Conservation (phyloP, 1,140 invertebrate genomes). For the Theocolax elegans region DNA sequence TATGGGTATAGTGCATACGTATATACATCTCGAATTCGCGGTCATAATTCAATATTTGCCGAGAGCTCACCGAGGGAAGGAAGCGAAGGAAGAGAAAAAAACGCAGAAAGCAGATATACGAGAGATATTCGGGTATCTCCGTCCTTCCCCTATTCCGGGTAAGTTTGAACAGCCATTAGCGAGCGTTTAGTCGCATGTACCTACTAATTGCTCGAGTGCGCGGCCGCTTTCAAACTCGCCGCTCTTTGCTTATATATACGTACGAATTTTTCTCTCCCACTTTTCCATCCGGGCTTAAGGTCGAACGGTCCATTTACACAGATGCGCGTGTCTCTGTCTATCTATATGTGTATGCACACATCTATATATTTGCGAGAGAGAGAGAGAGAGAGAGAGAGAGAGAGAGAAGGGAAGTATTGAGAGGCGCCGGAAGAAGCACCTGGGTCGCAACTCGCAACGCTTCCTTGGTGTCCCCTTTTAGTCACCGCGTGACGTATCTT, state of each 20-base stretch:
- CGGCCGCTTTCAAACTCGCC: neutral
- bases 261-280: neutral
- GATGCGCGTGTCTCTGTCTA: slow-evolving; percentile 6
- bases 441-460: no score
- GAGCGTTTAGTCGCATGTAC: slow-evolving; percentile 37
- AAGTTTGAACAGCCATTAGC: slow-evolving; percentile 40
- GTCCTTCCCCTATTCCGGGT: neutral
- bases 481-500: neutral
- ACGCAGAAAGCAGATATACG: neutral
- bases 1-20: no score
- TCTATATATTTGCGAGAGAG: no score
- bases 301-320: slow-evolving; percentile 7
- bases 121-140: neutral
- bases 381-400: no score
- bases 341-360: no score
- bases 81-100: neutral
- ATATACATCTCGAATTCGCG: neutral
- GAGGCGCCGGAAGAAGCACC: slow-evolving; percentile 21
- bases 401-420: no score
- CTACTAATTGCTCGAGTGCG: slow-evolving; percentile 31
- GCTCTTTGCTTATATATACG: neutral
- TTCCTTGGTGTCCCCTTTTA: neutral
- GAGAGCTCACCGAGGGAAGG: neutral
- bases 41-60: slow-evolving; percentile 36
- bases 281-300: neutral